Evolutionary conservation across 2,888 invertebrate species (phyloP).

Genomic region (Choristoneura rosaceana): DNA sequence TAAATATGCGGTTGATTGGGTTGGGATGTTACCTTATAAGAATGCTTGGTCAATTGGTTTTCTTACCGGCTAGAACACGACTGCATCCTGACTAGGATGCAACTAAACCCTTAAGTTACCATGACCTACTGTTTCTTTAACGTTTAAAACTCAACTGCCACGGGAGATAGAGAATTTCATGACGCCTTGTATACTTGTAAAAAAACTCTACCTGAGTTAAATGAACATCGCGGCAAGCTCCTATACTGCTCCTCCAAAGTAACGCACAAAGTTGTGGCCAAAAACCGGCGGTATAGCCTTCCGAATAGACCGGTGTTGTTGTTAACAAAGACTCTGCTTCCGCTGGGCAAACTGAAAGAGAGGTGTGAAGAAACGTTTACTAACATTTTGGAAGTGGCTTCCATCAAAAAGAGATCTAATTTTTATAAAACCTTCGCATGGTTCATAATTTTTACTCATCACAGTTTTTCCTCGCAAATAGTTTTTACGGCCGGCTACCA

Average conservation of each 20-base stretch:
- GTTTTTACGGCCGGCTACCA: too few species aligned
- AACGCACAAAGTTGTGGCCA: conserved; percentile 68
- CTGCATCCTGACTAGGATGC: background rate
- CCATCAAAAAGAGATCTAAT: too few species aligned
- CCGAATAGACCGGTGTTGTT: conserved; percentile 49
- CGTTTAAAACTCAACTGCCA: too few species aligned
- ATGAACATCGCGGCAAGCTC: conserved; percentile 73
- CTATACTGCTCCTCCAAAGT: conserved; percentile 70
- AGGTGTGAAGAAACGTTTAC: background rate
- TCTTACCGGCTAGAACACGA: background rate
- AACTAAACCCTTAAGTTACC: background rate
- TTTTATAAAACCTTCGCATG: too few species aligned
- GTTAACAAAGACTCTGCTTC: conserved; percentile 71
- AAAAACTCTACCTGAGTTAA: conserved; percentile 67
- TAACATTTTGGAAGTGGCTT: background rate
- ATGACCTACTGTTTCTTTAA: too few species aligned
- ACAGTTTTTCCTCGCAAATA: too few species aligned
- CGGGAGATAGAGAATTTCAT: too few species aligned
- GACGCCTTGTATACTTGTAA: background rate
- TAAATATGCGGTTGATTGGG: too few species aligned
- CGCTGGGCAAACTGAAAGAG: conserved; percentile 60
- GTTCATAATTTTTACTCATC: too few species aligned
- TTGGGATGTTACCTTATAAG: too few species aligned
- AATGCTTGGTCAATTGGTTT: too few species aligned
- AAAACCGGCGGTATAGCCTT: conserved; percentile 60